Base-by-base conservation (phyloP, 2,888 invertebrate species). In the Bibio marci region DNA sequence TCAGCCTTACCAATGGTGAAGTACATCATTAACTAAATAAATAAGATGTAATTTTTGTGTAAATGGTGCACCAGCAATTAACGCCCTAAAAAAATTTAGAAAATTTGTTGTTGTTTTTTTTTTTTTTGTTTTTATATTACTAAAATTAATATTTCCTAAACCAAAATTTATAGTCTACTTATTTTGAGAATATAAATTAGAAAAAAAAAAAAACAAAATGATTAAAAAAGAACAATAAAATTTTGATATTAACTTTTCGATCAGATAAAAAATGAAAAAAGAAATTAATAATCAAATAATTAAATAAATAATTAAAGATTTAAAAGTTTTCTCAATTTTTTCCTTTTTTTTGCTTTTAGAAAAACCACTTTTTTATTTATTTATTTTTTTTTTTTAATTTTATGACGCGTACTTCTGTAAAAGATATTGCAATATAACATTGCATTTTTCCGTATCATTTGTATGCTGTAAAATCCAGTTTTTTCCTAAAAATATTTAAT, bases 21-120 rank as follows among this genome's bases (percentile, higher is more conserved):
- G 71, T 45, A 98, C 85, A 72, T 98, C 97, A 68, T 98, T 98
- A 53, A 98, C 86, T 55, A 98, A 73, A 69, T 98, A 98, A 59
- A 98, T 91, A 61, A 98, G 79, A 69, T 98, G 97, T 42, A 98
- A 76, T 63, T 92, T 85, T 65, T 88, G 82, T 48, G 80, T 77
- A 69, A 97, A 97, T 35, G 78, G 71, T 38, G 81, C 74, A 30
- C 72, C 72, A 35, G 64, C 59, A 54, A 69, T 65, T 41, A 73
- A 72, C 54, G 73, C 71, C 61, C 62, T 62, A 61, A 57, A 62
- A 61, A n/a, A n/a, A n/a, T n/a, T n/a, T n/a, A n/a, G n/a, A n/a
- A n/a, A n/a, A n/a, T n/a, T n/a, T n/a, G n/a, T n/a, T n/a, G 58
- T 56, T 56, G 47, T 47, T 51, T 46, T 46, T 42, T 43, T 45